phyloP scores from a whole-genome alignment of 2,797 vertebrate genomes.

The Poeciliopsis paucimaculata region DNA sequence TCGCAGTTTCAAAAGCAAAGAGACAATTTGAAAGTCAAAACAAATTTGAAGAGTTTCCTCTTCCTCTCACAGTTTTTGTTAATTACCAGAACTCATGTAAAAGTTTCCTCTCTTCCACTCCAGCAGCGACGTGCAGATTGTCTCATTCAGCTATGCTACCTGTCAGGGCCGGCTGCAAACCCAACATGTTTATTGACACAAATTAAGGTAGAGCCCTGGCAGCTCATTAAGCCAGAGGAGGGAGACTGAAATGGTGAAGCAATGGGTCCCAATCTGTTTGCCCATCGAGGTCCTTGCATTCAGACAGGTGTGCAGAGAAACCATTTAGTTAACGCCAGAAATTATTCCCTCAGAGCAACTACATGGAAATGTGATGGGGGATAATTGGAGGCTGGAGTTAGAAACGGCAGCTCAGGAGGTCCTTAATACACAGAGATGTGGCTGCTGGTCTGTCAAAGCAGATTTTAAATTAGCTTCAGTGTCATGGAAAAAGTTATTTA shows the following conservation, averaged over 20 bases:
- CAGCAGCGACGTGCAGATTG: conserved; percentile 27
- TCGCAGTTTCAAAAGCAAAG: conserved; percentile 21
- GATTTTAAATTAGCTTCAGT: conserved; percentile 65
- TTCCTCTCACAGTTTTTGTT: conserved; percentile 39
- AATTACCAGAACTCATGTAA: conserved; percentile 59
- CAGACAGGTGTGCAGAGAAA: conserved; percentile 53
- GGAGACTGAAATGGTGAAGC: conserved; percentile 39
- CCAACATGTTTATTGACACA: conserved; percentile 65
- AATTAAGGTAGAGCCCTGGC: conserved; percentile 56
- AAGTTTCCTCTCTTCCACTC: conserved; percentile 21
- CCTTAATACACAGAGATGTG: conserved; percentile 25
- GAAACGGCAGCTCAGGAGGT: conserved; percentile 40
- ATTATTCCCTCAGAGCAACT: conserved; percentile 49
- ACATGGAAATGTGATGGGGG: conserved; percentile 49
- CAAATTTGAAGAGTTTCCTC: conserved; percentile 33
- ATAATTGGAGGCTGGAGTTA: conserved; percentile 68
- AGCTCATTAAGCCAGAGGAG: conserved; percentile 58
- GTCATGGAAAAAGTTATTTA: conserved; percentile 49
- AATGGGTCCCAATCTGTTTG: conserved; percentile 35
- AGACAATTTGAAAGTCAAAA: conserved; percentile 13
- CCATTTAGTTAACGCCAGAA: conserved; percentile 25
- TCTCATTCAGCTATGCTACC: conserved; percentile 44
- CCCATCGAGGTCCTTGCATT: conserved; percentile 16
- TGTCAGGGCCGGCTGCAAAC: conserved; percentile 49
- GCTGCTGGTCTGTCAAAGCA: conserved; percentile 63